Conservation (phyloP, 2,113 vertebrate species). For the Microcebus murinus region DNA sequence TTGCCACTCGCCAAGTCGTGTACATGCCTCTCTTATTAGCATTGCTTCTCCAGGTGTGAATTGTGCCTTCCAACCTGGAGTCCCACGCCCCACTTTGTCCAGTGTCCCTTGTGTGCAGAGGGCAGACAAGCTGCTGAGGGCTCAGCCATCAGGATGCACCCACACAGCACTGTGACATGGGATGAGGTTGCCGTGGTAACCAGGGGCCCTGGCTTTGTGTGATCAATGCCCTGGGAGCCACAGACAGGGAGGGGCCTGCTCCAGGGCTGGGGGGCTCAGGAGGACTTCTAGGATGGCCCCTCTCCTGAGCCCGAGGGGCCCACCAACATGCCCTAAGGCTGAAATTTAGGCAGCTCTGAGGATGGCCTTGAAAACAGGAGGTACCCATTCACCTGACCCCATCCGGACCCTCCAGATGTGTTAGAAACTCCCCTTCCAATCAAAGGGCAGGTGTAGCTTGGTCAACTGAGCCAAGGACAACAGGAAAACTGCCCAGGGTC, state of each 20-base stretch:
- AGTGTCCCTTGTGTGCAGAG: neutral
- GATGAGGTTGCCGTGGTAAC: neutral
- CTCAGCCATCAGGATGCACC: neutral
- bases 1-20: too few species aligned
- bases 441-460: neutral
- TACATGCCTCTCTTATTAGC: fast-evolving
- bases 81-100: neutral
- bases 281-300: neutral
- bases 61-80: neutral
- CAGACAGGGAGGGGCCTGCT: neutral
- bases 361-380: neutral
- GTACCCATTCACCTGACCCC: neutral
- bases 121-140: neutral
- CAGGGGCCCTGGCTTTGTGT: neutral
- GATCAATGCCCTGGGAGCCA: neutral
- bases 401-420: neutral
- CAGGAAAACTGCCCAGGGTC: neutral
- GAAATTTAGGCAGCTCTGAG: neutral
- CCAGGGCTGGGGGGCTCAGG: neutral
- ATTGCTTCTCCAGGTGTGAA: too few species aligned
- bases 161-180: neutral
- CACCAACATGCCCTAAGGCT: neutral
- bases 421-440: neutral
- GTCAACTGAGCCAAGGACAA: neutral
- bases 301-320: neutral